Base-by-base conservation (phyloP, 2,888 invertebrate genomes). In the Heliconius ismenius region DNA sequence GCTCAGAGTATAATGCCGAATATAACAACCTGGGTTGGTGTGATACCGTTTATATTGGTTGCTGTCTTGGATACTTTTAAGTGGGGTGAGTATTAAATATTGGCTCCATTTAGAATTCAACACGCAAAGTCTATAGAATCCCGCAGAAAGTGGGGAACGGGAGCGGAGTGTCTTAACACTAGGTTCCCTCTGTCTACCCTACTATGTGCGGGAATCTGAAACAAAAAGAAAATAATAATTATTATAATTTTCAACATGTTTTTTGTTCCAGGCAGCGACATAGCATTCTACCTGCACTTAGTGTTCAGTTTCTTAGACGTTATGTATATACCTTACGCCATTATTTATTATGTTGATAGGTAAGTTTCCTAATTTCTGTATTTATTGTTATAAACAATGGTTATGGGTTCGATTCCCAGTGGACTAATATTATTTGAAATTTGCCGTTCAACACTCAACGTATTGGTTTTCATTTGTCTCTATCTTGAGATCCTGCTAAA, bases 251-350 rank as follows among this genome's bases (percentile, higher is more conserved):
- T 24, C 9, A 43, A 63, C 24, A 21, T 26, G 76, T 24, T 68
- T 70, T 74, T 73, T 39, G 72, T 74, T 79, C 36, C 92, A 96
- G 96, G 96, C 82, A 96, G 95, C 70, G 95, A 95, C 84, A 95
- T 96, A 67, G 96, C 97, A 3, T 95, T 96, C 83, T 94, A 95
- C 70, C 91, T 97, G 10, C 98, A 98, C 87, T 91, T 96, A 54
- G 91, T 97, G 64, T 97, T 97, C 86, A 96, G 96, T 79, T 91
- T 97, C 73, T 84, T 97, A 76, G 96, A 97, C 86, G 96, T 97
- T 49, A 96, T 97, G 95, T 98, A 98, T 88, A 95, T 97, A 82
- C 97, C 98, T 1, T 97, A 97, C 87, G 97, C 97, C 18, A 96
- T 97, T 70, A 95, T 98, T 72, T 97, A 97, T 86, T 97, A 96